A percentile compares a stretch with the other conserved stretches of the same genome.
Evolutionary conservation across 2,888 invertebrate genomes (phyloP).

Genomic region (Melinopterus prodromus): DNA sequence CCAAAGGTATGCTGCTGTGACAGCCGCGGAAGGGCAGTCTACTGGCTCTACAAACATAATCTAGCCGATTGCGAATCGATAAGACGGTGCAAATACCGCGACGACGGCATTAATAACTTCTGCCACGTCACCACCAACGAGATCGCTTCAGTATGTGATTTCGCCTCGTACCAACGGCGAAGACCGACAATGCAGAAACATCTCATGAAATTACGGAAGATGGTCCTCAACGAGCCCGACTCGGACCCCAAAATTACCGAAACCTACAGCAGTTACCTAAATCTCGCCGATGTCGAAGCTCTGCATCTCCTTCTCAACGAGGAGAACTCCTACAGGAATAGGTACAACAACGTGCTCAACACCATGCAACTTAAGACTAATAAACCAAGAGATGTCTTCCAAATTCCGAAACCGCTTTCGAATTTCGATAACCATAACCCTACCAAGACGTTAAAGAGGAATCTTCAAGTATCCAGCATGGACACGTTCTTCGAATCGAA

Average conservation of each 20-base stretch:
- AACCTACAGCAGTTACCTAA: slow-evolving; percentile 35
- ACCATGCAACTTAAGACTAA: slow-evolving; percentile 27
- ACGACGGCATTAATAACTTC: not conserved
- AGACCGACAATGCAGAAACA: slow-evolving; percentile 11
- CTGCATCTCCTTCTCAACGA: slow-evolving; percentile 27
- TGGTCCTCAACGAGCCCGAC: slow-evolving; percentile 28
- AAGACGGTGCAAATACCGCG: slow-evolving; percentile 11
- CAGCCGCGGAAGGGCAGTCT: slow-evolving; percentile 35
- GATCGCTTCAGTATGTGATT: not conserved
- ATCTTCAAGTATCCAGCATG: slow-evolving; percentile 5
- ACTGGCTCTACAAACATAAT: slow-evolving; percentile 41
- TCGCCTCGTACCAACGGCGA: not conserved
- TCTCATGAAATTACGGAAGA: slow-evolving; percentile 34
- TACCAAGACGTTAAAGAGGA: not conserved
- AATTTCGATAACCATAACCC: not conserved
- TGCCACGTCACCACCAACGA: not conserved
- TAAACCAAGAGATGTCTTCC: slow-evolving; percentile 7
- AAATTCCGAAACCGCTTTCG: not conserved
- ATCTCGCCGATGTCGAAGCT: slow-evolving; percentile 31
- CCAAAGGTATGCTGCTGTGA: slow-evolving; percentile 29
- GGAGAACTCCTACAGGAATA: slow-evolving; percentile 23
- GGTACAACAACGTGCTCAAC: slow-evolving; percentile 32
- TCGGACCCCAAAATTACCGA: slow-evolving; percentile 35
- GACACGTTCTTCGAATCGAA: slow-evolving; percentile 11
- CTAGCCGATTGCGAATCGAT: slow-evolving; percentile 33